A percentile compares a stretch with the other conserved stretches of the same genome.
These are phyloP conservation scores for Halictus quadricinctus DNA, from an alignment of 2,888 invertebrate species.

Conservation along the genomic window DNA sequence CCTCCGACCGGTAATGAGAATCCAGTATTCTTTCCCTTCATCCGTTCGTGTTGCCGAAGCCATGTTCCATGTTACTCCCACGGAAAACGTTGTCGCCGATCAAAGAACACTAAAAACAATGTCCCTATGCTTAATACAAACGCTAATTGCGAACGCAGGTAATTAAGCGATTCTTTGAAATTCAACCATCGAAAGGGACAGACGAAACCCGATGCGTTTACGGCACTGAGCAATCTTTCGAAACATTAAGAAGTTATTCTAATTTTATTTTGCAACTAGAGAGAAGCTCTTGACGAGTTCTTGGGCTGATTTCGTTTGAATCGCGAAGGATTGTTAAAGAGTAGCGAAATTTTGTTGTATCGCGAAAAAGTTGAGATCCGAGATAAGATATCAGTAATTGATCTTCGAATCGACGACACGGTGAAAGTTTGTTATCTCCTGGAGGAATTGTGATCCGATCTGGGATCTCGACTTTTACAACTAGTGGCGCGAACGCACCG, in stretches of 20 bases:
- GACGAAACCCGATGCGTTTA: not conserved
- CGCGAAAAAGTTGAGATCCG: no score
- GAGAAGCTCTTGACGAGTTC: no score
- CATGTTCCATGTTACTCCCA: not conserved
- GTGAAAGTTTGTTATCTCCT: not conserved
- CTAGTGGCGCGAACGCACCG: not conserved
- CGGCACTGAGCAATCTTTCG: not conserved
- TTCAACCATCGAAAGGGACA: not conserved
- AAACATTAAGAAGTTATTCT: not conserved
- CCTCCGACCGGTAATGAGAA: slow-evolving; percentile 9
- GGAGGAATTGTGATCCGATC: not conserved
- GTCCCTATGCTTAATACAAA: not conserved
- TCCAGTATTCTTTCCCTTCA: not conserved
- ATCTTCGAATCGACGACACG: not conserved
- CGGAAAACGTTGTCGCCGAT: not conserved
- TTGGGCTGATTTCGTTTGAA: no score
- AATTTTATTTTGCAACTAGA: no score
- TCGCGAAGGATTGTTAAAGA: no score
- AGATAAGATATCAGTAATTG: not conserved
- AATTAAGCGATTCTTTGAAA: not conserved
- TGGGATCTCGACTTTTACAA: not conserved
- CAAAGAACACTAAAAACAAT: not conserved
- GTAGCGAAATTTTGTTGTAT: not conserved
- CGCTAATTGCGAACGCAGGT: not conserved
- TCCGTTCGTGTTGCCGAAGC: not conserved